Evolutionary conservation across 2,113 vertebrate genomes (phyloP), one percentile per base, ranked within the genome.

Genomic region (Microcebus ravelobensis): DNA sequence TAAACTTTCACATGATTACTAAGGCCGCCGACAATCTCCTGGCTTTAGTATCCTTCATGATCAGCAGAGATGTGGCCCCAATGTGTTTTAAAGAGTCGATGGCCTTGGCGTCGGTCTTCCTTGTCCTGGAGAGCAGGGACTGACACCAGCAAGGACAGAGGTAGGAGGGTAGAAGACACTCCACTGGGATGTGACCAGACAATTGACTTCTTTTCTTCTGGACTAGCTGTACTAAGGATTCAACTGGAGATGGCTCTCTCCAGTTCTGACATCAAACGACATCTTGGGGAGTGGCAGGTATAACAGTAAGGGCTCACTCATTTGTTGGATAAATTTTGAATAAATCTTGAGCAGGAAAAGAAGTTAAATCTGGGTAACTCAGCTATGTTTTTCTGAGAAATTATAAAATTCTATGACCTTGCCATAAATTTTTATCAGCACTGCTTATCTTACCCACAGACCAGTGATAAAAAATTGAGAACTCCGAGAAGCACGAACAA

Each of bases 371-470:
- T n/a, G 57, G 67, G 23, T n/a, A 79, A 79, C 29, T 67, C 21
- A 27, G 17, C 42, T 57, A 45, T 27, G 29, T 39, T 94, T 96
- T 87, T 70, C 71, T 84, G n/a, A 97, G 68, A 91, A 68, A 73
- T 80, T 88, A 94, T 71, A 96, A 89, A 96, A 93, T 84, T 65
- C 82, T 48, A 95, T 8, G 45, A 79, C 52, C 45, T 76, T 70
- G 31, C 63, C 74, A 87, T 84, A 91, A 71, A 89, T 82, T 92
- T 91, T 94, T 97, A 74, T 93, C 65, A 95, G 48, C 21, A 65
- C 73, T 88, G 52, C 82, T 96, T 87, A 96, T 67, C n/a, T 94
- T 29, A 88, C 9, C 12, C 63, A 82, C 8, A 93, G 85, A 88
- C 34, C 27, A 59, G 63, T 65, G 55, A 65, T 88, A 42, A 85